A percentile compares a stretch with the other conserved stretches of the same genome.
Evolutionary conservation across 37 sponge, comb jelly and placozoan species (phyloP).

Genomic region (Petrosia ficiformis): DNA sequence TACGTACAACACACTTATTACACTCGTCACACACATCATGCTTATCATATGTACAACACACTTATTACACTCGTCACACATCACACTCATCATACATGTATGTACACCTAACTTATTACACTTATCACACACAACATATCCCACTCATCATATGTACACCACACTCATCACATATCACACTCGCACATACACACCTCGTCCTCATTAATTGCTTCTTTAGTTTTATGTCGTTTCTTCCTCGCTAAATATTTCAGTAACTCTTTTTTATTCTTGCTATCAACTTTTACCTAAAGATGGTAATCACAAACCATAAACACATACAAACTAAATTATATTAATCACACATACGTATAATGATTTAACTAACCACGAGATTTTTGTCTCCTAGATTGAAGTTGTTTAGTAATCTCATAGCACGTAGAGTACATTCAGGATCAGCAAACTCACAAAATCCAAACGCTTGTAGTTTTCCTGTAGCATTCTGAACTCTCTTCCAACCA

Average conservation of each 20-base stretch:
- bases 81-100: background rate
- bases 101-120: background rate
- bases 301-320: background rate
- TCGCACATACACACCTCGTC: slow-evolving; percentile 37
- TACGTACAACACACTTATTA: too few relatives aligned
- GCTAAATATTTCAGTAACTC: slow-evolving; percentile 69
- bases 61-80: too few relatives aligned
- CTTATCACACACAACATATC: background rate
- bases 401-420: slow-evolving; percentile 84
- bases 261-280: slow-evolving; percentile 80
- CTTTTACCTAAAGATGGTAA: slow-evolving; percentile 68
- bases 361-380: slow-evolving; percentile 78
- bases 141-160: background rate
- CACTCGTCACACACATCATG: too few relatives aligned
- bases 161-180: too few relatives aligned
- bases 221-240: slow-evolving; percentile 52
- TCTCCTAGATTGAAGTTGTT: slow-evolving; percentile 76
- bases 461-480: slow-evolving; percentile 94
- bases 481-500: slow-evolving; percentile 98
- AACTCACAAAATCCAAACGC: slow-evolving; percentile 99
- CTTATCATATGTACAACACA: too few relatives aligned
- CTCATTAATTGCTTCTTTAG: slow-evolving; percentile 24
- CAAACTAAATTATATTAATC: background rate
- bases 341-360: background rate
- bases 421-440: slow-evolving; percentile 89